These are phyloP conservation scores for Synergus gifuensis DNA, from an alignment of 2,888 invertebrate genomes.

Conservation along the genomic window DNA sequence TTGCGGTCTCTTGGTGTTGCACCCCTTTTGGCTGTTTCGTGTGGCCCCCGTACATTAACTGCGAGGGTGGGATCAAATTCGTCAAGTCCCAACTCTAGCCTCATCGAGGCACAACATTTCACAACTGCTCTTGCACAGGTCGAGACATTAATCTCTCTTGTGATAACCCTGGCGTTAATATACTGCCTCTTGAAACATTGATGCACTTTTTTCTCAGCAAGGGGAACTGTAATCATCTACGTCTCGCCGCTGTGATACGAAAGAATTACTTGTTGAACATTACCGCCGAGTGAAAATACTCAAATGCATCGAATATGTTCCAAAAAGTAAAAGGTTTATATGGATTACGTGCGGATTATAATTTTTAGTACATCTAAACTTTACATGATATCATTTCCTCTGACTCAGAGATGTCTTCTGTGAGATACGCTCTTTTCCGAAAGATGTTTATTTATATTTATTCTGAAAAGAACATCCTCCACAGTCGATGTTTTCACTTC, in stretches of 20 bases:
- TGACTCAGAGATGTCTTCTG: slow-evolving; percentile 22
- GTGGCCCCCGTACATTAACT: slow-evolving; percentile 18
- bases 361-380: not conserved
- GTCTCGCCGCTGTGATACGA: not conserved
- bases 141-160: slow-evolving; percentile 30
- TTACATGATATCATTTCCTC: slow-evolving; percentile 36
- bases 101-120: slow-evolving; percentile 26
- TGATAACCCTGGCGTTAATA: slow-evolving; percentile 27
- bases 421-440: slow-evolving; percentile 5
- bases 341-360: no score
- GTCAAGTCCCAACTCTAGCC: slow-evolving; percentile 20
- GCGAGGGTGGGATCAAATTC: slow-evolving; percentile 32
- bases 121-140: slow-evolving; percentile 1
- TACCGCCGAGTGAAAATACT: no score
- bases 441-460: slow-evolving; percentile 28
- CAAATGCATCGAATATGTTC: no score
- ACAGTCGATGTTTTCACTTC: slow-evolving; percentile 22
- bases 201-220: slow-evolving; percentile 13
- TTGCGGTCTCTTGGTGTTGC: slow-evolving; percentile 64
- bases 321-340: no score
- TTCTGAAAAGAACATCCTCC: slow-evolving; percentile 13
- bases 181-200: slow-evolving; percentile 36
- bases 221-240: not conserved
- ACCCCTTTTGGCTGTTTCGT: slow-evolving; percentile 54
- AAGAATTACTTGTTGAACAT: not conserved